Evolutionary conservation across 2,888 invertebrate genomes (phyloP).

Genomic region (Hipparchia sbordonii): DNA sequence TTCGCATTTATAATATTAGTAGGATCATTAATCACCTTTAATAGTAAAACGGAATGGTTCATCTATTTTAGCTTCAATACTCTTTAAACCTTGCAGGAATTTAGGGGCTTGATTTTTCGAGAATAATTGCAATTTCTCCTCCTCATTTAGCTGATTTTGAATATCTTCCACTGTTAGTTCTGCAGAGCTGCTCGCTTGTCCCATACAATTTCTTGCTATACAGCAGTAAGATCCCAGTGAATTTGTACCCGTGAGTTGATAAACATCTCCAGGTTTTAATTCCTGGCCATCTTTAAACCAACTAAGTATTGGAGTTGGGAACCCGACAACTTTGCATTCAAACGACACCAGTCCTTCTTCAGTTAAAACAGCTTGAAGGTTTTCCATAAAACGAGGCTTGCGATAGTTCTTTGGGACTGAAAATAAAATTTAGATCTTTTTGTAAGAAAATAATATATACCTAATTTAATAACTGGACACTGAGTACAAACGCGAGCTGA

Average conservation of each 20-base stretch:
- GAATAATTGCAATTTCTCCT: constrained; percentile 89
- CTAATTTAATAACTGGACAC: no score
- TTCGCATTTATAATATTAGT: no score
- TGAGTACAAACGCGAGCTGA: no score
- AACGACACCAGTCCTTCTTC: constrained; percentile 96
- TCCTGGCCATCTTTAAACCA: constrained; percentile 98
- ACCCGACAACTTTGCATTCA: constrained; percentile 96
- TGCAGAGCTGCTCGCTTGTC: constrained; percentile 92
- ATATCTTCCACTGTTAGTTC: constrained; percentile 95
- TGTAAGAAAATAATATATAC: no score
- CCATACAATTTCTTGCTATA: constrained; percentile 95
- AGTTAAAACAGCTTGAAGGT: constrained; percentile 92
- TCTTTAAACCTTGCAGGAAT: constrained; percentile 91
- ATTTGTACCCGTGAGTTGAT: constrained; percentile 95
- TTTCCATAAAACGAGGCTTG: constrained; percentile 95
- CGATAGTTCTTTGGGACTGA: constrained; percentile 95
- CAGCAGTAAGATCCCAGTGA: constrained; percentile 95
- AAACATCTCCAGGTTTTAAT: constrained; percentile 95
- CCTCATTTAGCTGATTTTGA: constrained; percentile 93
- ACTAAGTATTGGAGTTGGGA: constrained; percentile 92
- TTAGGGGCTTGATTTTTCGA: constrained; percentile 91
- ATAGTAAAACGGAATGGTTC: constrained; percentile 91
- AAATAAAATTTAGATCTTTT: constrained; percentile 37
- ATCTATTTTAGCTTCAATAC: constrained; percentile 91
- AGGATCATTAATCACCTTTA: constrained; percentile 82